These are phyloP conservation scores for Gambusia yucatana DNA, from an alignment of 2,797 vertebrate species.

Conservation along the genomic window DNA sequence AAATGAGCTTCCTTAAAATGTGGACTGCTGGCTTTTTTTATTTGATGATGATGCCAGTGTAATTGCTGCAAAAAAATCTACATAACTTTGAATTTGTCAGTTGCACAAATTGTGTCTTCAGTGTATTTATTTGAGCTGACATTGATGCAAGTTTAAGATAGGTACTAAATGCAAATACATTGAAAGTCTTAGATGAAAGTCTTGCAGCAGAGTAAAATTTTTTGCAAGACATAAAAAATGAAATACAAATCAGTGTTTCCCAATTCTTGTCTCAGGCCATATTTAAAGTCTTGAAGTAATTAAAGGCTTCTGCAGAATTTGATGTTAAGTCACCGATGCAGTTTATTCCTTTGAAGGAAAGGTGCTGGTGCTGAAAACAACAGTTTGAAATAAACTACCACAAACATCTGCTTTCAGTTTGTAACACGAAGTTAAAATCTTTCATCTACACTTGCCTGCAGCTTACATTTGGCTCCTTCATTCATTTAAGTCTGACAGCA, in stretches of 20 bases:
- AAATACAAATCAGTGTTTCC: not conserved
- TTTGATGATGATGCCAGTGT: not conserved
- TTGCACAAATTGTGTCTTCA: not conserved
- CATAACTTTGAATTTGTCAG: not conserved
- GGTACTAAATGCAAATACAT: not conserved
- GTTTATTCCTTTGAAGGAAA: not conserved
- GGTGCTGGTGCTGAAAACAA: not conserved
- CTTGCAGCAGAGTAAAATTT: not conserved
- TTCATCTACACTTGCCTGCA: not conserved
- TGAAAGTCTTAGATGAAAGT: too few relatives aligned
- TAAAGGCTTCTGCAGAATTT: not conserved
- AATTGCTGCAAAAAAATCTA: not conserved
- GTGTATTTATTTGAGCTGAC: not conserved
- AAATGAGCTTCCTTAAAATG: slow-evolving; percentile 10
- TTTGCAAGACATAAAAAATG: not conserved
- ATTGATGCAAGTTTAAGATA: not conserved
- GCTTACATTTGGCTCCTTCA: not conserved
- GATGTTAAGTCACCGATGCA: not conserved
- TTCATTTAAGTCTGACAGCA: too few relatives aligned
- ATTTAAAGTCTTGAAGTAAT: not conserved
- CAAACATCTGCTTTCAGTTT: not conserved
- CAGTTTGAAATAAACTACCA: not conserved
- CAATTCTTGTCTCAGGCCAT: not conserved
- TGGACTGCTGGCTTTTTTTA: not conserved
- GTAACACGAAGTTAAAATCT: not conserved